Evolutionary conservation across 1,140 invertebrate genomes (phyloP), one percentile per base, ranked within the genome.

Genomic region (Lamellibrachia luymesi): DNA sequence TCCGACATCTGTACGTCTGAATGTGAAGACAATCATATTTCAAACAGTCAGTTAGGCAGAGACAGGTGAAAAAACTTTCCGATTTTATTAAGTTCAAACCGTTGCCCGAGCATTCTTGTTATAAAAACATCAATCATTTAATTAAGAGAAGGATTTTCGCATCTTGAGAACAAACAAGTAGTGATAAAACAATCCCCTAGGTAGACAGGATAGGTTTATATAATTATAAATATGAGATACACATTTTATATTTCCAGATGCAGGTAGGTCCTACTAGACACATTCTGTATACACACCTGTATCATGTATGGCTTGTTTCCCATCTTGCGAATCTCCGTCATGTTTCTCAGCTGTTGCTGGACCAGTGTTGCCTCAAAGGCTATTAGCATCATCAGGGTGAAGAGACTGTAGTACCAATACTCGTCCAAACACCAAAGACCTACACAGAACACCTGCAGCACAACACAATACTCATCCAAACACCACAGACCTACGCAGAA

Each of bases 291-390:
- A 90, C 95, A 94, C 95, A 98, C 97, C 96, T 97, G 97, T 94
- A 99, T 98, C 93, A 97, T 97, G 95, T 99, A 99, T 0, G 99
- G 98, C 96, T 99, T 99, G 94, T 99, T 99, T 27, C 99, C 99
- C 99, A 99, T 99, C 97, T 99, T 99, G n/a, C 99, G 97, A 94
- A 99, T 99, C 97, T 99, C 99, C n/a, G 98, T 98, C 98, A 99
- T 99, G 96, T 99, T 99, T 94, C 98, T 97, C 7, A 99, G 95
- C 95, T 99, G 99, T 95, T 99, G 99, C 95, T 99, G 99, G 1
- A 99, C 99, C 51, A 99, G 97, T 7, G 99, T 99, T 94, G 98
- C 99, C 96, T 99, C 99, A 96, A 99, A 99, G 94, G 99, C 98
- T 50, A 99, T 97, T 80, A 99, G 97, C 99, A 99, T 99, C 91